phyloP scores from a whole-genome alignment of 2,888 invertebrate species.

The Phengaris arion region DNA sequence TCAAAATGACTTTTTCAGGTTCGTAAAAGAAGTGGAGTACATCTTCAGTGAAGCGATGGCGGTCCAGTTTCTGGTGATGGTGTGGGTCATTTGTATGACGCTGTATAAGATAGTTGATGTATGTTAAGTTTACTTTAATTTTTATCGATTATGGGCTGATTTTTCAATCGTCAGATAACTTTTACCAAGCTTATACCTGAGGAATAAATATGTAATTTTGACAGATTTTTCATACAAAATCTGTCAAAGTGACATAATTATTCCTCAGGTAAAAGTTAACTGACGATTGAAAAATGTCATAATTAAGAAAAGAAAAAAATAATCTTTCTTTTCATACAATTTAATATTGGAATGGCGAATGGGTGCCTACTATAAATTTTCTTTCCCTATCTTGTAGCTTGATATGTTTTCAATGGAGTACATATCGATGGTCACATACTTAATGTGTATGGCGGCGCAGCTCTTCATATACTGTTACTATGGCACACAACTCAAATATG shows the following conservation, averaged over 20 bases:
- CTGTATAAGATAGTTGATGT: slow-evolving; percentile 66
- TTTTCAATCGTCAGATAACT: no score
- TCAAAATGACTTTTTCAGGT: slow-evolving; percentile 50
- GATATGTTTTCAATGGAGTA: slow-evolving; percentile 58
- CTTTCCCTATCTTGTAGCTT: slow-evolving; percentile 45
- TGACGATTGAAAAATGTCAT: no score
- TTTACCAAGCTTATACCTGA: no score
- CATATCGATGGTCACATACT: slow-evolving; percentile 56
- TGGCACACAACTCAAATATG: slow-evolving; percentile 59
- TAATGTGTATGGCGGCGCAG: slow-evolving; percentile 62
- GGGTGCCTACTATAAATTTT: not conserved
- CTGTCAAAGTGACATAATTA: no score
- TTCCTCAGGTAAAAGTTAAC: no score
- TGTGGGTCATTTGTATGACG: slow-evolving; percentile 70
- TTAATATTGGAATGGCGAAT: no score
- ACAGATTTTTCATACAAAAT: no score
- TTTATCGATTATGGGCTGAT: no score
- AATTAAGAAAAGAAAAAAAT: no score
- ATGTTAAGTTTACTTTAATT: slow-evolving; percentile 39
- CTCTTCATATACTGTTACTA: slow-evolving; percentile 67
- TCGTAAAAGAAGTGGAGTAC: slow-evolving; percentile 56
- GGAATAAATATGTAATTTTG: no score
- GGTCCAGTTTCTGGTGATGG: slow-evolving; percentile 57
- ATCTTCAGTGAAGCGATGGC: slow-evolving; percentile 62
- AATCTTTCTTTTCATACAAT: no score